phyloP scores from a whole-genome alignment of 2,888 invertebrate genomes.

The Hirtodrosophila confusa region DNA sequence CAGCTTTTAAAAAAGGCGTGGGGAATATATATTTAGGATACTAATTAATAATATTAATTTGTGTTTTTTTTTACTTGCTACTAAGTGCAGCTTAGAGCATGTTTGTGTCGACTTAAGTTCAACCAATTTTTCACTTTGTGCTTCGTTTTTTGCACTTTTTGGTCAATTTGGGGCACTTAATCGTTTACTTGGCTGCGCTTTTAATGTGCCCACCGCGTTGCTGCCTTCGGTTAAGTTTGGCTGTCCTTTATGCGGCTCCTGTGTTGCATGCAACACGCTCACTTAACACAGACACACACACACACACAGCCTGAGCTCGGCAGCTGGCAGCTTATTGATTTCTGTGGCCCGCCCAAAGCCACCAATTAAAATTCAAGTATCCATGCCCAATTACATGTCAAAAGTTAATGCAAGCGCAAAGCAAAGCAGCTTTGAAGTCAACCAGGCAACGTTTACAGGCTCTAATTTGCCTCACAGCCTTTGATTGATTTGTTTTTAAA shows the following conservation, averaged over 20 bases:
- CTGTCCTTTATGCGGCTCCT: conserved; percentile 30
- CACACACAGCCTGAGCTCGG: conserved; percentile 16
- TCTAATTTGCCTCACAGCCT: conserved; percentile 13
- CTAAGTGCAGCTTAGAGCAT: no score
- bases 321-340: conserved; percentile 63
- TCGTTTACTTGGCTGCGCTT: conserved; percentile 26
- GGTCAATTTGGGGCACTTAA: conserved; percentile 35
- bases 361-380: conserved; percentile 66
- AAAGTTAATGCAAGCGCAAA: conserved; percentile 43
- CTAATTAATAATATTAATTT: no score
- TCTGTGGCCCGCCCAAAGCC: conserved; percentile 30
- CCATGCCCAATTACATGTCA: conserved; percentile 63
- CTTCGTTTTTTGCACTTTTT: conserved; percentile 8
- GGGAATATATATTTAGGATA: no score
- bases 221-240: conserved; percentile 7
- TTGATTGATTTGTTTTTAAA: conserved; percentile 21
- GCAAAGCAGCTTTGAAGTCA: conserved; percentile 12
- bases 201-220: conserved; percentile 22
- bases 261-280: conserved; percentile 59
- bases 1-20: no score
- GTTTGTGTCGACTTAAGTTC: neutral
- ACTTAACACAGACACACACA: conserved; percentile 39
- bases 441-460: conserved; percentile 4
- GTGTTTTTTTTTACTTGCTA: neutral
- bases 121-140: neutral